phyloP scores from a whole-genome alignment of 2,888 invertebrate genomes.

The Hanleya hanleyi region DNA sequence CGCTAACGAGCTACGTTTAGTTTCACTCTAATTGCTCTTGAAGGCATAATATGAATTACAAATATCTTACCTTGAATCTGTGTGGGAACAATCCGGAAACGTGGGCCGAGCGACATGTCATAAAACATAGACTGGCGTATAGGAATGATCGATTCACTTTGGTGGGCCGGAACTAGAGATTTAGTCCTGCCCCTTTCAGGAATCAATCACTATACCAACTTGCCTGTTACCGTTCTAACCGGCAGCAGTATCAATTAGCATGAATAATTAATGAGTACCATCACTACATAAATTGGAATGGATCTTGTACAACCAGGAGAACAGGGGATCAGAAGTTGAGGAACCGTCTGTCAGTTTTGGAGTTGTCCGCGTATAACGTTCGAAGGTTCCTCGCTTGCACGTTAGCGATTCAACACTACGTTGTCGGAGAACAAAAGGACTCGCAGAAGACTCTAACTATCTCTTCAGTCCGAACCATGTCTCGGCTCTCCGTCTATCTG shows the following conservation, averaged over 20 bases:
- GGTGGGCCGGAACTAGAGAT: too few species aligned
- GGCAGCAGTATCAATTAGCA: background rate
- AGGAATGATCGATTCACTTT: too few species aligned
- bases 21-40: too few species aligned
- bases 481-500: slow-evolving; percentile 1
- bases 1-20: too few species aligned
- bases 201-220: background rate
- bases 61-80: background rate
- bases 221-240: background rate
- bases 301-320: background rate
- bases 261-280: background rate
- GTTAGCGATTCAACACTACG: too few species aligned
- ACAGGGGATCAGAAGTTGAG: slow-evolving; percentile 1
- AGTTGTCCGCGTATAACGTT: background rate
- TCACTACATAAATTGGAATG: slow-evolving; percentile 1
- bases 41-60: background rate
- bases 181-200: background rate
- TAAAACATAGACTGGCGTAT: too few species aligned
- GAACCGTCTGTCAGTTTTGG: background rate
- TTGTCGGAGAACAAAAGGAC: too few species aligned
- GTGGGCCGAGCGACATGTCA: too few species aligned
- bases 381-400: too few species aligned
- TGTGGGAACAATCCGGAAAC: background rate
- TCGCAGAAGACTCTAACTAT: too few species aligned
- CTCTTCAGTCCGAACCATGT: background rate